Evolutionary conservation across 1,140 invertebrate species (phyloP).

Genomic region (Anagrus nilaparvatae): DNA sequence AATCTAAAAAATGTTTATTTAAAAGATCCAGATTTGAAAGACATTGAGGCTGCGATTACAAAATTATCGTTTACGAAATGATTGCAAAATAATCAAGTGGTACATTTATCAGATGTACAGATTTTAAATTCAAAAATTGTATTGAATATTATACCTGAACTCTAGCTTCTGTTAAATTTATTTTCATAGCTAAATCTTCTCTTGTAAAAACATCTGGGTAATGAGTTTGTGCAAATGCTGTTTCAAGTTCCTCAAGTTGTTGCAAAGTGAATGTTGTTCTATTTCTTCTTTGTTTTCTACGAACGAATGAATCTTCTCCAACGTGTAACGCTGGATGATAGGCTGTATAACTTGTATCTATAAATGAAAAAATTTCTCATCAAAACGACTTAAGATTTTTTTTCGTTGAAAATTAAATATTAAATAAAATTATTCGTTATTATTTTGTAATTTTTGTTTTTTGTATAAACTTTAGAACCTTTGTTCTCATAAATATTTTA

Average conservation of each 20-base stretch:
- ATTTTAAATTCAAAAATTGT: slow-evolving; percentile 12
- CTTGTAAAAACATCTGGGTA: slow-evolving; percentile 97
- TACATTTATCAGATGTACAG: slow-evolving; percentile 8
- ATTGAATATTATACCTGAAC: slow-evolving; percentile 84
- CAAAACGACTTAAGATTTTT: too few relatives aligned
- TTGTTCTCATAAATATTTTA: too few relatives aligned
- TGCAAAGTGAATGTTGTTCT: slow-evolving; percentile 94
- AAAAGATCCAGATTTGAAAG: too few relatives aligned
- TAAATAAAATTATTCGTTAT: too few relatives aligned
- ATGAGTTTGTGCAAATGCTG: slow-evolving; percentile 93
- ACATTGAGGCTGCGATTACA: too few relatives aligned
- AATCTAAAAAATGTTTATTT: too few relatives aligned
- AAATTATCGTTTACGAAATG: too few relatives aligned
- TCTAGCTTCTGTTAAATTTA: slow-evolving; percentile 92
- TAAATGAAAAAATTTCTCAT: too few relatives aligned
- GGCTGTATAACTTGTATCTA: slow-evolving; percentile 77
- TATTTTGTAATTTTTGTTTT: too few relatives aligned
- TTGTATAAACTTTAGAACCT: too few relatives aligned
- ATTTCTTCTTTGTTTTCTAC: slow-evolving; percentile 90
- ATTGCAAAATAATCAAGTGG: too few relatives aligned
- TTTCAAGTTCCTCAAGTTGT: slow-evolving; percentile 92
- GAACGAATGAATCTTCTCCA: slow-evolving; percentile 86
- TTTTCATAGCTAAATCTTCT: slow-evolving; percentile 96
- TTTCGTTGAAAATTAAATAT: too few relatives aligned
- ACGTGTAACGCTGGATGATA: slow-evolving; percentile 85